phyloP scores from a whole-genome alignment of 2,113 vertebrate genomes.

The Emberiza fucata region DNA sequence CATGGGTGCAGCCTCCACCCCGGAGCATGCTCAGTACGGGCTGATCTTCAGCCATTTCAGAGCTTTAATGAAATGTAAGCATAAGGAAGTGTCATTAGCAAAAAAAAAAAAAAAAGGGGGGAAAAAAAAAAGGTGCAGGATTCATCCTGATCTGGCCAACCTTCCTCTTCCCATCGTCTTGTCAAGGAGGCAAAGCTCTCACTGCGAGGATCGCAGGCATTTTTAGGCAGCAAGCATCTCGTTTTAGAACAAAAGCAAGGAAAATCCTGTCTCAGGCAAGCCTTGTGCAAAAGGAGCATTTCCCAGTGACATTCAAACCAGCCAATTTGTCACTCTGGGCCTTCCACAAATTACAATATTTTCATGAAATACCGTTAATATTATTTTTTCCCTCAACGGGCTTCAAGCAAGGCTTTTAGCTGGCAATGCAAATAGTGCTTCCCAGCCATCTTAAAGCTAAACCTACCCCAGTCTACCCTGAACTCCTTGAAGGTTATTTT shows the following conservation, averaged over 20 bases:
- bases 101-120: not conserved
- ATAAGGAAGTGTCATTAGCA: conserved; percentile 71
- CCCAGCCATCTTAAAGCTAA: conserved; percentile 32
- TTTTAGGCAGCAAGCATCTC: conserved; percentile 16
- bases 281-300: not conserved
- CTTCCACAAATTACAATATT: not conserved
- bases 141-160: not conserved
- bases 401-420: conserved; percentile 3
- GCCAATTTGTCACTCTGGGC: not conserved
- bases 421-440: not conserved
- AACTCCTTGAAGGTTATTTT: not conserved
- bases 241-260: conserved; percentile 54
- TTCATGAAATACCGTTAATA: conserved; percentile 24
- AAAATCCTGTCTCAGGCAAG: conserved; percentile 31
- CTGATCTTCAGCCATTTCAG: conserved; percentile 75
- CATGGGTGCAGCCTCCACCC: conserved; percentile 71
- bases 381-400: not conserved
- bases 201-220: not conserved
- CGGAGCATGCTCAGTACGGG: conserved; percentile 75
- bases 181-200: not conserved
- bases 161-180: conserved; percentile 5
- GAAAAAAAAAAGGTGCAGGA: not conserved
- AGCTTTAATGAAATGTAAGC: conserved; percentile 70
- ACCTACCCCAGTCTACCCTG: not conserved
- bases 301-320: not conserved